Evolutionary conservation across 2,113 vertebrate species (phyloP), one percentile per base, ranked within the genome.

Genomic region (Pogona vitticeps): DNA sequence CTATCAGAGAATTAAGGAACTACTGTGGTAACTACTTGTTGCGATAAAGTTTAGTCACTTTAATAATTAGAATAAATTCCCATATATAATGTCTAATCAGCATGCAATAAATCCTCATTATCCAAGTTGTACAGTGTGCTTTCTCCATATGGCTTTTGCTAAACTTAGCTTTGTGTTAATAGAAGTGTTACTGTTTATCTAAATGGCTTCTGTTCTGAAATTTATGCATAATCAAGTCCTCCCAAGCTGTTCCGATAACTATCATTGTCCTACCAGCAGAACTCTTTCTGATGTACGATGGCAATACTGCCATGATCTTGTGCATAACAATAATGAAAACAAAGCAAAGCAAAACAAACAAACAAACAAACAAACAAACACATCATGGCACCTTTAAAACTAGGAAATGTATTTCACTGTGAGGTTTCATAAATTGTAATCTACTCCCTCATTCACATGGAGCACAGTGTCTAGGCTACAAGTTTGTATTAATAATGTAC

Each of bases 61-160:
- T 81, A 82, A 65, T 56, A 87, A 82, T 87, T 75, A 87, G 80
- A 87, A 82, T 87, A 82, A 82, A 87, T 87, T 56, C 79, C 59
- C 59, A 68, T 56, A 87, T 82, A n/a, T 87, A 70, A 82, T 65
- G 72, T 76, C 59, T 82, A 75, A 87, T 87, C 85, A 82, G 71
- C 59, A 76, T 18, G 71, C 42, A 67, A 82, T 82, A 87, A 82
- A 82, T 87, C 79, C 59, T 87, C 21, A 42, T 87, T 87, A 82
- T 76, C 59, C 70, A 65, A 72, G 31, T 86, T 80, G 59, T 23
- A 21, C 52, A 52, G 70, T 67, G 72, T 68, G 59, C 33, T 67
- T 82, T 56, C 38, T 75, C 85, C 76, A 87, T 81, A 81, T 82
- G 85, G 85, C 79, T 81, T 82, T 65, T 52, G 71, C 78, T 81